Base-by-base conservation (phyloP, 2,797 vertebrate genomes). In the Pantherophis alleghaniensis region DNA sequence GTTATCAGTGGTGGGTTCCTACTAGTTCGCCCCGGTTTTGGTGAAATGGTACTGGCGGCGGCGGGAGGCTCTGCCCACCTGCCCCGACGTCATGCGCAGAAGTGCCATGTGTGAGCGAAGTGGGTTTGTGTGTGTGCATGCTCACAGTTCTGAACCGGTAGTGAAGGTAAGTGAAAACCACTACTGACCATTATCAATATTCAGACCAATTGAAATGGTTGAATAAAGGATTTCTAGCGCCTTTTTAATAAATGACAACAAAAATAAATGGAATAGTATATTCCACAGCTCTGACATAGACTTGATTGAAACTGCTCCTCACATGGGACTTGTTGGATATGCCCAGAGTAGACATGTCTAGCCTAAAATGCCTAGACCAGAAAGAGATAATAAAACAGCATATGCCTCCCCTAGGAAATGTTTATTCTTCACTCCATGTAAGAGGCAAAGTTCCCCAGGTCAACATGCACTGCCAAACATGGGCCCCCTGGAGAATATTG, bases 31-130 rank as follows among this genome's bases (percentile, higher is more conserved):
- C 47, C 47, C 7, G 7, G 7, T 51, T 47, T 51, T 1, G 47
- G 47, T 51, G 6, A 51, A 51, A 51, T 51, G 0, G 47, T 51
- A 51, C 0, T 47, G 47, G 47, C 6, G 0, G 47, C 7, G 47
- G 47, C 6, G 6, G 47, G 47, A 51, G 47, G 47, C 0, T 51
- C 47, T 51, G 7, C 47, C 47, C 47, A 47, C 47, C 47, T 47
- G 47, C 47, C 47, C 7, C 0, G 47, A 51, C 7, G 0, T 51
- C 47, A 51, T 7, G 47, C 47, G 6, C 47, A 51, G 47, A 51
- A 51, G 47, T 0, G 6, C 47, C 1, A 1, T 51, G 47, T 0
- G 47, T 51, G 0, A 51, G 47, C 0, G 6, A 7, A 51, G 47
- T 5, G 47, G 47, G 47, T 47, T 47, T 4, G 5, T 1, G 5